These are phyloP conservation scores for Rhinoderma darwinii DNA, from an alignment of 2,113 vertebrate genomes.

Conservation along the genomic window DNA sequence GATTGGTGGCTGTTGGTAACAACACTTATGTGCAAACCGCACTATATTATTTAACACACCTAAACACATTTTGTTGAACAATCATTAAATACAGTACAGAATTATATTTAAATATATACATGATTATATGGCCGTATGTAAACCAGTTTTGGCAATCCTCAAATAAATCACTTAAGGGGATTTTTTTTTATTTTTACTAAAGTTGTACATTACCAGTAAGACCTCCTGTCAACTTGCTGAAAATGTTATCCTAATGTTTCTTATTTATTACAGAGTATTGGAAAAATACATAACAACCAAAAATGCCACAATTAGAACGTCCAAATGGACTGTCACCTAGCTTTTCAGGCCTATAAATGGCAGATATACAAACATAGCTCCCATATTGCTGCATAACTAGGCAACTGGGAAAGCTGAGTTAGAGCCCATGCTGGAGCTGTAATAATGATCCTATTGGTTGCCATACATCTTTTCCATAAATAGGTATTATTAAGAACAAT, in stretches of 20 bases:
- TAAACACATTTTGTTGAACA: not conserved
- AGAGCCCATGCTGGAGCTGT: not conserved
- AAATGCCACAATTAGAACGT: not conserved
- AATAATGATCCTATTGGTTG: not conserved
- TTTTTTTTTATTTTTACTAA: not conserved
- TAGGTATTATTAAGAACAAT: too few species aligned
- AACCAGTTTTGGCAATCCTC: not conserved
- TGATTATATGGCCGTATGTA: slow-evolving; percentile 17
- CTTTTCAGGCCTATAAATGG: not conserved
- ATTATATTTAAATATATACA: slow-evolving; percentile 2
- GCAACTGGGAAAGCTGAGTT: not conserved
- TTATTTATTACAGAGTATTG: not conserved
- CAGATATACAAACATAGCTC: not conserved
- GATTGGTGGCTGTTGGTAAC: not conserved
- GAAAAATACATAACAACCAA: not conserved
- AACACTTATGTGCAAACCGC: not conserved
- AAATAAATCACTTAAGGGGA: not conserved
- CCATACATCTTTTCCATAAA: too few species aligned
- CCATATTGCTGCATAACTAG: not conserved
- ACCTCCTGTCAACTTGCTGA: not conserved
- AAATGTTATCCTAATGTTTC: not conserved
- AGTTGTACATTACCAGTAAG: not conserved
- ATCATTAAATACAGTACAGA: slow-evolving; percentile 23
- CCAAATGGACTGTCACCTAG: not conserved
- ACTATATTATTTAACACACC: not conserved